A percentile compares a stretch with the other conserved stretches of the same genome.
phyloP scores from a whole-genome alignment of 2,113 vertebrate genomes.

The Excalfactoria chinensis region DNA sequence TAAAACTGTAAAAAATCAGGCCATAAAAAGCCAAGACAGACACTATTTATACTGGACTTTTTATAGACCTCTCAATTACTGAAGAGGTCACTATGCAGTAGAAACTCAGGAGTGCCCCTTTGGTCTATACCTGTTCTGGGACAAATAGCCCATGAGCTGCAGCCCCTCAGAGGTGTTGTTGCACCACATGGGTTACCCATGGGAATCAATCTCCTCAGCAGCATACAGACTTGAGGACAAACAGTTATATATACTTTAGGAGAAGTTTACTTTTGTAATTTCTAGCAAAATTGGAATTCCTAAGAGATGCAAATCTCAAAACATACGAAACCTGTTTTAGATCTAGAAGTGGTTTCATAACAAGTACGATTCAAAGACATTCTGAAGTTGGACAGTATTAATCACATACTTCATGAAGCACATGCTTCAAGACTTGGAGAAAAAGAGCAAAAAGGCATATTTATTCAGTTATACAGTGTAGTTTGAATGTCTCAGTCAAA shows the following conservation, averaged over 20 bases:
- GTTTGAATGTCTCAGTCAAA: background rate
- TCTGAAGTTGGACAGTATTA: background rate
- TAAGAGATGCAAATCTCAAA: background rate
- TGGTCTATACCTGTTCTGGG: background rate
- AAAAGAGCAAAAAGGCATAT: background rate
- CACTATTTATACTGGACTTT: background rate
- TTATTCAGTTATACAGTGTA: background rate
- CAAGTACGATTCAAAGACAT: background rate
- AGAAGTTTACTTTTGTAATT: background rate
- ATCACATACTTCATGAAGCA: background rate
- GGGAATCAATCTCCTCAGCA: background rate
- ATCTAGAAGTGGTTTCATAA: background rate
- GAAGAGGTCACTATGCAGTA: background rate
- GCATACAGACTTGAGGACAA: rapidly evolving
- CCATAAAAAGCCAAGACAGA: background rate
- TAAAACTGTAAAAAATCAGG: background rate
- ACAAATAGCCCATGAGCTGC: background rate
- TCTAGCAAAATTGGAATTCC: background rate
- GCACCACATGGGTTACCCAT: rapidly evolving
- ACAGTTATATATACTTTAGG: background rate
- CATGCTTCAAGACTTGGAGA: background rate
- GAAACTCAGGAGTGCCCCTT: background rate
- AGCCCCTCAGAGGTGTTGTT: background rate
- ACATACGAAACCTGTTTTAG: background rate
- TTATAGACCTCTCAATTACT: background rate